Evolutionary conservation across 2,113 vertebrate genomes (phyloP), one percentile per base, ranked within the genome.

Genomic region (Catharus bicknelli): DNA sequence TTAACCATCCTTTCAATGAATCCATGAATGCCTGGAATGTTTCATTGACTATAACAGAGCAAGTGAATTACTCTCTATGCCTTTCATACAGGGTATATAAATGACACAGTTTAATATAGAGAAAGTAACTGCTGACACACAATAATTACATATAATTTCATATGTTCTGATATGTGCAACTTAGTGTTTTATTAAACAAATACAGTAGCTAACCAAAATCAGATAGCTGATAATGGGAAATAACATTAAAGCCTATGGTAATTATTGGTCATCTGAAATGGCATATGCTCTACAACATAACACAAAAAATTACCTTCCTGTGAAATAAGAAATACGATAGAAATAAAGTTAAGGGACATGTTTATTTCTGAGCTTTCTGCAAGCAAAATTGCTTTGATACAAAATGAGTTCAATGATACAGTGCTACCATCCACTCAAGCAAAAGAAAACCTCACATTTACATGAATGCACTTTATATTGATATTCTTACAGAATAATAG

Each of bases 331-430:
- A 98, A 97, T 96, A 97, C 97, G 27, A 94, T 93, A 95, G 96
- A 97, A 97, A 95, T 95, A 96, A 97, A 96, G 96, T 97, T 97
- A 98, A 97, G 97, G 97, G 96, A 97, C 94, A 93, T 96, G 94
- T 97, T 98, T 98, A 98, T 98, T 98, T 97, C 30, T 73, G 97
- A 98, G 97, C 97, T 98, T 98, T 98, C 97, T 98, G 98, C 99
- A 99, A 99, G 99, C 99, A 98, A 98, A 98, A 98, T 72, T 97
- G 97, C 97, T 98, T 98, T 98, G 98, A 99, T 99, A 99, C 98
- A 99, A 99, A 99, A 99, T 97, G 98, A 98, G 96, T 98, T 98
- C 95, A 96, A 97, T 98, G 97, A 96, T 98, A 98, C 98, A 98
- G 97, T 98, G 98, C 98, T 98, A 98, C 98, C 97, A 97, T 98